A percentile compares a stretch with the other conserved stretches of the same genome.
Conservation (phyloP, 2,888 invertebrate genomes). For the Argynnis bischoffii region DNA sequence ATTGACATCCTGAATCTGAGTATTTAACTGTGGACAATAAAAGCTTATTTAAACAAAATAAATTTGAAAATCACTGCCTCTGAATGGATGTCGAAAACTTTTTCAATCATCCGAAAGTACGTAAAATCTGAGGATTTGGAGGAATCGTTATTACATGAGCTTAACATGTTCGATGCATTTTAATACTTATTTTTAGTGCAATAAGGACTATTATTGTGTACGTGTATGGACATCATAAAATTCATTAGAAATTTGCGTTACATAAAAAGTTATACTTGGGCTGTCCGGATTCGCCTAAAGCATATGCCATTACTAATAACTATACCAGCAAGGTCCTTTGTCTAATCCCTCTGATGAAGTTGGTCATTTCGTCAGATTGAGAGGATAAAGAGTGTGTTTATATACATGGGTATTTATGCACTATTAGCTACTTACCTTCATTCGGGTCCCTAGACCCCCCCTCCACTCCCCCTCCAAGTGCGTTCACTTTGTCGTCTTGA, state of each 20-base stretch:
- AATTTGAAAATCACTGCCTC: slow-evolving; percentile 6
- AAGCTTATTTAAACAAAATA: slow-evolving; percentile 5
- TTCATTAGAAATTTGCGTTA: slow-evolving; percentile 4
- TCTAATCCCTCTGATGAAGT: no score
- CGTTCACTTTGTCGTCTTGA: no score
- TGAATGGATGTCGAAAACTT: slow-evolving; percentile 23
- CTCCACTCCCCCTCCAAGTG: no score
- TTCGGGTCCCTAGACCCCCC: no score
- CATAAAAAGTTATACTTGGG: not conserved
- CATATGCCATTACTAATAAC: not conserved
- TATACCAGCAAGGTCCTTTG: not conserved
- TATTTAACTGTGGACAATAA: not conserved
- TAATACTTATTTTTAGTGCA: slow-evolving; percentile 6
- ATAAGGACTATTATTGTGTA: not conserved
- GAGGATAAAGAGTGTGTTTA: no score
- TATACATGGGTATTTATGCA: no score
- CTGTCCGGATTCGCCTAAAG: slow-evolving; percentile 2
- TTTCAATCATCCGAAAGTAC: slow-evolving; percentile 26
- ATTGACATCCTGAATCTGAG: not conserved
- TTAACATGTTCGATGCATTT: not conserved
- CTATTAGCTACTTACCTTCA: no score
- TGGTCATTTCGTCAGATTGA: no score
- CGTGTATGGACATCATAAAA: not conserved
- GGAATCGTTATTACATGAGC: slow-evolving; percentile 16
- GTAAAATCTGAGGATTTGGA: slow-evolving; percentile 22